Evolutionary conservation across 2,797 vertebrate species (phyloP).

Genomic region (Brotula barbata): DNA sequence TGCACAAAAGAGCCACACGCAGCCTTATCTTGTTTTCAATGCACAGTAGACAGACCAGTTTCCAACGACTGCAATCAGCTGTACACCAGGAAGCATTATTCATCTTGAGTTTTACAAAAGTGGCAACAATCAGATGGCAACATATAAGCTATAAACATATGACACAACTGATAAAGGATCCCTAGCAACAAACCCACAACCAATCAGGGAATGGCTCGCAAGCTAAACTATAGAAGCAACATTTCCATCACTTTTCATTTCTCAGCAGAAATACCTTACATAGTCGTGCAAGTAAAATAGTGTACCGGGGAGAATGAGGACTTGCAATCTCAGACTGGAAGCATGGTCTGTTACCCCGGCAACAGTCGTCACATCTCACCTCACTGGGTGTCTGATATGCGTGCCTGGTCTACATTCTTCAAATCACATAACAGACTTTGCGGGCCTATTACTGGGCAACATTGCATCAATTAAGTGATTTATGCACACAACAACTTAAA

Average conservation of each 20-base stretch:
- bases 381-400: constrained; percentile 39
- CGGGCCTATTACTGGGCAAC: constrained; percentile 67
- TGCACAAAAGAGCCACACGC: neutral
- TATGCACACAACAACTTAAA: constrained; percentile 51
- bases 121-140: constrained; percentile 5
- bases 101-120: constrained; percentile 13
- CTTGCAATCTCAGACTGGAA: constrained; percentile 16
- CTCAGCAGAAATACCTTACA: constrained; percentile 12
- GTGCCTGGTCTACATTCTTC: constrained; percentile 27
- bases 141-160: constrained; percentile 5
- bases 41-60: neutral
- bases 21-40: constrained; percentile 14
- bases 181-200: constrained; percentile 24
- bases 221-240: constrained; percentile 26
- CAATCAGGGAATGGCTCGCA: constrained; percentile 25
- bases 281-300: constrained; percentile 29
- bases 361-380: constrained; percentile 36
- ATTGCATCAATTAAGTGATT: constrained; percentile 53
- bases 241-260: constrained; percentile 14
- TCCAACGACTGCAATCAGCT: constrained; percentile 11
- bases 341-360: constrained; percentile 42
- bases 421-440: constrained; percentile 45
- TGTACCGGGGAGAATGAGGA: constrained; percentile 25
- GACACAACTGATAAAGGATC: constrained; percentile 20
- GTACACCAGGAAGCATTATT: neutral